Evolutionary conservation across 2,888 invertebrate genomes (phyloP), one percentile per base, ranked within the genome.

Genomic region (Clepsis dumicolana): DNA sequence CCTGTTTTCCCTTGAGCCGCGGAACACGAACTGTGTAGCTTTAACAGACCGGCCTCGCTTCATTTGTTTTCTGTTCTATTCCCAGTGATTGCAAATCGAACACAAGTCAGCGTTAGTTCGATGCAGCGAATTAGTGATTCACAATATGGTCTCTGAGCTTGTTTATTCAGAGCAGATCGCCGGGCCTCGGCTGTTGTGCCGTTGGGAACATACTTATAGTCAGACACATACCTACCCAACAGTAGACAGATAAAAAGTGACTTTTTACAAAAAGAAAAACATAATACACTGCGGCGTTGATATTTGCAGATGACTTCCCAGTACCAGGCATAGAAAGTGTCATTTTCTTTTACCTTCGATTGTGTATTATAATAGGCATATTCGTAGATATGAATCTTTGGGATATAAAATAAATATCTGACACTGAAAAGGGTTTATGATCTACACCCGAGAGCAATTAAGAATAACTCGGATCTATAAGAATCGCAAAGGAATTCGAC

Each of bases 121-220:
- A 73, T 70, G 71, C 75, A 73, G 70, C 71, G 74, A 77, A 79
- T 81, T 80, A 80, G 74, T 72, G 72, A 80, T 80, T 73, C 75
- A 74, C 52, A 65, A 70, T 73, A 68, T 64, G 71, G 71, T 67
- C 25, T 16, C 67, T 65, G 38, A 64, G 78, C 73, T 84, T 86
- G 78, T 79, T 79, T 81, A 87, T 87, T 86, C 81, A 83, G 80
- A 75, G 77, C 79, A 79, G 75, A 77, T 75, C 78, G 80, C 72
- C 73, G 69, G 80, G 77, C 81, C 79, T 80, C 78, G 80, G 79
- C 24, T 62, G n/a, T 62, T 50, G 35, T 62, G 8, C 61, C 35
- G 32, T 48, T 48, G 29, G 50, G 2, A 62, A 21, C 12, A 21
- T 48, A 48, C 21, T 12, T 12, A 48, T 10, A 48, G 10, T 12